Evolutionary conservation across 2,888 invertebrate genomes (phyloP), one percentile per base, ranked within the genome.

Genomic region (Linyphia triangularis): DNA sequence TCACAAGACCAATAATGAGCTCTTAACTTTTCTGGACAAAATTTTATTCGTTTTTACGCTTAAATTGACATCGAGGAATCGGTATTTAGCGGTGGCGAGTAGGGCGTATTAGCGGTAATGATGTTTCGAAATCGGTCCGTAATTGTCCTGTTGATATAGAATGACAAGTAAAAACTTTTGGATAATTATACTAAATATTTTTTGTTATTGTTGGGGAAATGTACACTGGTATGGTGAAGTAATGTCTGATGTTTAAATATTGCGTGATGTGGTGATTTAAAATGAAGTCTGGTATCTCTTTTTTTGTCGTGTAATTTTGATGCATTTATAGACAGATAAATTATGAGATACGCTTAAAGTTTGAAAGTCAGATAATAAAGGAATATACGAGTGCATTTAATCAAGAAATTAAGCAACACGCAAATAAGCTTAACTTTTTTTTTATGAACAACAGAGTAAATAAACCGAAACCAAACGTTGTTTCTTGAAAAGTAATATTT

Each of bases 271-370:
- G 1, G 26, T n/a, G n/a, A 24, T 43, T 43, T 6, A 16, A 7
- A 16, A 43, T n/a, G n/a, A n/a, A n/a, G n/a, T n/a, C n/a, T n/a
- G n/a, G n/a, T n/a, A n/a, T n/a, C n/a, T n/a, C n/a, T n/a, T n/a
- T n/a, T n/a, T n/a, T n/a, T n/a, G n/a, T n/a, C n/a, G n/a, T n/a
- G n/a, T n/a, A n/a, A n/a, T n/a, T n/a, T n/a, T n/a, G n/a, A n/a
- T n/a, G n/a, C n/a, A n/a, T n/a, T 24, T 70, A 70, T 43, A 70
- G 40, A 70, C 43, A 43, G 70, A 70, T 70, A 70, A 70, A 43
- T 26, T 24, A 19, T 10, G 10, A 43, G 16, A 26, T 70, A n/a
- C 40, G 37, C 37, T 69, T 6, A 26, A 26, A 61, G 28, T 28
- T 28, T 16, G 30, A 30, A n/a, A 59, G 24, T 30, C 26, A 10